Conservation (phyloP, 2,113 vertebrate genomes). For the Sapajus apella region DNA sequence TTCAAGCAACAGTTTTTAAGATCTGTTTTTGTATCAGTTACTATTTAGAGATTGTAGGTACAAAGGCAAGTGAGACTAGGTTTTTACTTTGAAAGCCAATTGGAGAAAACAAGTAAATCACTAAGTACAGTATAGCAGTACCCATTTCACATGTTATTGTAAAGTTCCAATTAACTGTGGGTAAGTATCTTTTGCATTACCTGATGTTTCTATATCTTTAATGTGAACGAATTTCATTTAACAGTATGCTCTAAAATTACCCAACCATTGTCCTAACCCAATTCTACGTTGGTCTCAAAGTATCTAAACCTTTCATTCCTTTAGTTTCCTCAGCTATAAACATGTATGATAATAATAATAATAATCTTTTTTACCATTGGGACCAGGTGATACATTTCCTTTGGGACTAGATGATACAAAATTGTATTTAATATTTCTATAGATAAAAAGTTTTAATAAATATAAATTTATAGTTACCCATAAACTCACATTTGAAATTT, state of each 20-base stretch:
- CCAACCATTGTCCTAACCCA: neutral
- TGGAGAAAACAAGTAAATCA: neutral
- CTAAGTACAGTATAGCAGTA: neutral
- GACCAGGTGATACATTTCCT: neutral
- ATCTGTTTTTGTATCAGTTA: neutral
- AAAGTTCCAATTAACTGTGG: neutral
- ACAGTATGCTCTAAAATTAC: neutral
- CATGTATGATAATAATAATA: neutral
- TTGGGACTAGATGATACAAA: neutral
- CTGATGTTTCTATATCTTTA: neutral
- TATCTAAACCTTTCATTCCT: neutral
- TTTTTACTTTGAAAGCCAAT: neutral
- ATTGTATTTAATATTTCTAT: constrained; percentile 20
- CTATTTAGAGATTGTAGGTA: neutral
- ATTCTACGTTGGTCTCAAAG: neutral
- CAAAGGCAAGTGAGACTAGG: neutral
- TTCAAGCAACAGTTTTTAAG: neutral
- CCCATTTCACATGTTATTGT: neutral
- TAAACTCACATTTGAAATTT: neutral
- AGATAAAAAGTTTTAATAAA: neutral
- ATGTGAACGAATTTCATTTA: neutral
- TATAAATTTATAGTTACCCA: neutral
- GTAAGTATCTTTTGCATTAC: neutral
- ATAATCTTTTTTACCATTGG: neutral
- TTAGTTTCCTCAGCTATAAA: constrained; percentile 29